phyloP scores from a whole-genome alignment of 1,140 invertebrate species.

The Cryptotermes secundus region DNA sequence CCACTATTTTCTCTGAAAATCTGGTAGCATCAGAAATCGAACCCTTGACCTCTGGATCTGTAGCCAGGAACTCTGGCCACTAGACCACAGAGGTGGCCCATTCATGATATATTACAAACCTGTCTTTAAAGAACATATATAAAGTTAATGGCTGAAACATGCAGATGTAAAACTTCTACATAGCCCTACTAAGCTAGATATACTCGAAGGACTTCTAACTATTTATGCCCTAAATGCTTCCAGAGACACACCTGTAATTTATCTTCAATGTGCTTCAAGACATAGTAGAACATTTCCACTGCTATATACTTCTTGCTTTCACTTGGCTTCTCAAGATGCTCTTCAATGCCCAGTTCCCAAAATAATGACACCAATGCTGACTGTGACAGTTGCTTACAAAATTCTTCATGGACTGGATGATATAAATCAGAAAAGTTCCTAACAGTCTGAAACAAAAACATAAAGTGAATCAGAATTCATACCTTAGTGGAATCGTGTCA shows the following conservation, averaged over 20 bases:
- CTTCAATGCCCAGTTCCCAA: constrained; percentile 56
- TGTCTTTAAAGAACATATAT: too few relatives aligned
- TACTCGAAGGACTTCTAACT: too few relatives aligned
- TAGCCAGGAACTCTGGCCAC: too few relatives aligned
- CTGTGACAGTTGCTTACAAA: constrained; percentile 52
- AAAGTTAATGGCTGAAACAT: too few relatives aligned
- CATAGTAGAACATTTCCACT: constrained; percentile 53
- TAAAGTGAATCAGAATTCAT: background rate
- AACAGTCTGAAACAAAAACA: background rate
- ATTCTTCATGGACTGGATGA: constrained; percentile 61
- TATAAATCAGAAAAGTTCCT: constrained; percentile 40
- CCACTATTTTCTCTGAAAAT: too few relatives aligned
- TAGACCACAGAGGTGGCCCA: too few relatives aligned
- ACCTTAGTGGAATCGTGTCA: too few relatives aligned
- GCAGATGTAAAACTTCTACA: too few relatives aligned
- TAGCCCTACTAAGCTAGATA: too few relatives aligned
- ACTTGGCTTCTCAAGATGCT: constrained; percentile 57
- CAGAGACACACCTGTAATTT: constrained; percentile 42
- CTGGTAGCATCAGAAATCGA: too few relatives aligned
- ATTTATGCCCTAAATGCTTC: background rate
- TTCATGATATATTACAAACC: too few relatives aligned
- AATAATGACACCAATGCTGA: constrained; percentile 53
- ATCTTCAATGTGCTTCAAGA: constrained; percentile 52
- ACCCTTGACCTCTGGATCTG: too few relatives aligned
- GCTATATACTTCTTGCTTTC: constrained; percentile 58